Evolutionary conservation across 2,888 invertebrate genomes (phyloP), one percentile per base, ranked within the genome.

Genomic region (Drosophila aldrichi): DNA sequence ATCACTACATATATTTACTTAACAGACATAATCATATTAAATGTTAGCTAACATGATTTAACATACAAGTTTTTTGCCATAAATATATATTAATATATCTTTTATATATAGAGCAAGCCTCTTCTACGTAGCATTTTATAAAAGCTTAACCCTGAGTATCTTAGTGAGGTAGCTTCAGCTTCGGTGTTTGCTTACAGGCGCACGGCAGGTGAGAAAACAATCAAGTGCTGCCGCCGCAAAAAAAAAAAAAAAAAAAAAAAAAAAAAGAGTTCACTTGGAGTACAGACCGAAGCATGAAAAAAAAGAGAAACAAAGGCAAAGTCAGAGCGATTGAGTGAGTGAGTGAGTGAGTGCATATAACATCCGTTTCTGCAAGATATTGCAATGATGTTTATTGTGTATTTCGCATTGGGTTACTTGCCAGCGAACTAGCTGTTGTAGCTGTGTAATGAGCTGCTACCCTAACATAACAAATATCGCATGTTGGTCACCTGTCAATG

Each of bases 401-500:
- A 88, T 88, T 36, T 74, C 59, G 46, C 60, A 63, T 59, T 63
- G 70, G 64, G 69, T 65, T 74, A 66, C 70, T 44, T 29, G 65
- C 62, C 58, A 56, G 62, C 66, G 56, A 64, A 74, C 82, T 58
- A 46, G 76, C 65, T 69, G 25, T n/a, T 25, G 54, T n/a, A n/a
- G 38, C 38, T 54, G 48, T 66, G 54, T 63, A 62, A 75, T 75
- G 34, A 54, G 64, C 61, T 68, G 55, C 49, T 74, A 74, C 61
- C 79, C 79, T 58, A 49, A n/a, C 32, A 29, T 54, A 46, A n/a
- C 48, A 48, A 10, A 72, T 54, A 59, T 55, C 46, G 66, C 78
- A 81, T 77, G 81, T 58, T 72, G 70, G 56, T 68, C 81, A 73
- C 70, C 89, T 87, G 88, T 90, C 84, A 83, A 81, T 74, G 78